A percentile compares a stretch with the other conserved stretches of the same genome.
These are phyloP conservation scores for Amblyopsis hoosieri DNA, from an alignment of 2,797 vertebrate species.

Conservation along the genomic window DNA sequence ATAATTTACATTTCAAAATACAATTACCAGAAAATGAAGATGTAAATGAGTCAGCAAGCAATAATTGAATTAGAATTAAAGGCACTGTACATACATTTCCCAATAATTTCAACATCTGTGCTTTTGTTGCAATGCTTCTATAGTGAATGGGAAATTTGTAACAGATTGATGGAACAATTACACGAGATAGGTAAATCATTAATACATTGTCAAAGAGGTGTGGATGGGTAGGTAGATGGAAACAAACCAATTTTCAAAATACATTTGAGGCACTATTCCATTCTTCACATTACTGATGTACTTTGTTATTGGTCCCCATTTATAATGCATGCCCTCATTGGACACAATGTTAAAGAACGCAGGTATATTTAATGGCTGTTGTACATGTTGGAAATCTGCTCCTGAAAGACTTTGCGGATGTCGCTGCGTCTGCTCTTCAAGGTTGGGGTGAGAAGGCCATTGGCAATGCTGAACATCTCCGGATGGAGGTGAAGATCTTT, in stretches of 20 bases:
- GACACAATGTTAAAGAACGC: conserved; percentile 2
- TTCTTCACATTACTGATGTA: neutral
- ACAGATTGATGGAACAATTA: conserved; percentile 24
- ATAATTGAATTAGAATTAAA: conserved; percentile 1
- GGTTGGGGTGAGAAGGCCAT: conserved; percentile 83
- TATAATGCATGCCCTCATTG: conserved; percentile 1
- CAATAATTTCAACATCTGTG: neutral
- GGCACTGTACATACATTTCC: neutral
- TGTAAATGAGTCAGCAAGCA: conserved; percentile 28
- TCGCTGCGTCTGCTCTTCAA: conserved; percentile 78
- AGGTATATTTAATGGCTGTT: conserved; percentile 53
- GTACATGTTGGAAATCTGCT: conserved; percentile 80
- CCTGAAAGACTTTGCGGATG: conserved; percentile 74
- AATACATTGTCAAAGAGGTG: conserved; percentile 15
- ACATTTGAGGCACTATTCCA: conserved; percentile 29
- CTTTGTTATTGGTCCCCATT: neutral
- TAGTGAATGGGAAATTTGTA: neutral
- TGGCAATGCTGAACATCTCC: conserved; percentile 77
- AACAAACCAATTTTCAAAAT: conserved; percentile 33
- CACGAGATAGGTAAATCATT: conserved; percentile 22
- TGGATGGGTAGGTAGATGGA: conserved; percentile 8
- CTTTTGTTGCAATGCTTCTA: neutral
- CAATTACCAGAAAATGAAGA: conserved; percentile 13
- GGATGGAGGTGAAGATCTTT: conserved; percentile 77
- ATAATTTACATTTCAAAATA: conserved; percentile 28